Evolutionary conservation across 2,797 vertebrate genomes (phyloP).

Genomic region (Loris lydekkerianus): DNA sequence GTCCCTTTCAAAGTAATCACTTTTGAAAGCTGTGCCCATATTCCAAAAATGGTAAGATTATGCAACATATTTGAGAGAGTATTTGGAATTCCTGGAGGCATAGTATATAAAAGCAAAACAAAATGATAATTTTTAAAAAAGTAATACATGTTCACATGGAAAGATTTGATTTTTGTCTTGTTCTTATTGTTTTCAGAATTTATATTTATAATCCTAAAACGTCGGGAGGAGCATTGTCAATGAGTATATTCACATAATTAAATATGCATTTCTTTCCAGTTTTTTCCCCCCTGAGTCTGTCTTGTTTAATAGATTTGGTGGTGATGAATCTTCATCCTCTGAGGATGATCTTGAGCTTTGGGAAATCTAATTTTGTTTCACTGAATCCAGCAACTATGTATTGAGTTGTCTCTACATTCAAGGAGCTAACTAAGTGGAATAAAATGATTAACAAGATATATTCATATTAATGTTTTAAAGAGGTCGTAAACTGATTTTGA

Average conservation of each 20-base stretch:
- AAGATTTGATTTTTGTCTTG: conserved; percentile 50
- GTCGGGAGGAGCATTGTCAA: neutral
- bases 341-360: conserved; percentile 51
- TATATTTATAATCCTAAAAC: conserved; percentile 37
- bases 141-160: neutral
- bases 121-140: conserved; percentile 49
- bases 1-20: conserved; percentile 65
- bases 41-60: conserved; percentile 59
- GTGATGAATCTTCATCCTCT: conserved; percentile 29
- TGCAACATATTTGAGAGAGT: conserved; percentile 66
- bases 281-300: neutral
- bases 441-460: conserved; percentile 40
- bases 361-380: conserved; percentile 52
- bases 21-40: conserved; percentile 63
- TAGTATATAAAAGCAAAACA: conserved; percentile 32
- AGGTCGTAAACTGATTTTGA: conserved; percentile 10
- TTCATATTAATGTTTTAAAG: conserved; percentile 47
- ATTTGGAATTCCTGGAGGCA: conserved; percentile 46
- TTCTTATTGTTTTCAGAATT: conserved; percentile 54
- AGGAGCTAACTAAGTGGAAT: conserved; percentile 57
- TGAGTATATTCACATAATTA: neutral
- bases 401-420: conserved; percentile 48
- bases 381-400: conserved; percentile 60
- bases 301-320: conserved; percentile 18
- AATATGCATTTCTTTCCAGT: neutral